Base-by-base conservation (phyloP, 64 coral and sea anemone species). In the Hydrozoanthus tunicans region DNA sequence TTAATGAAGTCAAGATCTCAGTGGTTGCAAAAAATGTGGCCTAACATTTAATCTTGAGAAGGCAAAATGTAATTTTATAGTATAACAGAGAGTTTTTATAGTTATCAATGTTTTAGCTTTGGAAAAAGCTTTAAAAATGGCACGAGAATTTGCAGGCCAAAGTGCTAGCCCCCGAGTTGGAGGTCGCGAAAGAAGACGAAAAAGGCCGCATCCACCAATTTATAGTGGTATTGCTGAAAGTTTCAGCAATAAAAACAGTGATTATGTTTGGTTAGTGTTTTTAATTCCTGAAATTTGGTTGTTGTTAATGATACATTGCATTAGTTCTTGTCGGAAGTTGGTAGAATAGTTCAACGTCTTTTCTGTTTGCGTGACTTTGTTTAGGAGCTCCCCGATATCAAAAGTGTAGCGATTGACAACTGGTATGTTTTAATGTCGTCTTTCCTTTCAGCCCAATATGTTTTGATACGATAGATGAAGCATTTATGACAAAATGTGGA, bases 401-500 rank as follows among this genome's bases (percentile, higher is more conserved):
- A 70, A 43, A 60, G 66, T 75, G 27, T 62, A 81, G 72, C 52
- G 55, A 23, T 69, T 79, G 61, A 10, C 51, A 70, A 79, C 73
- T 51, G 57, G 52, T 85, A 81, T 70, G 12, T 55, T 13, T 59
- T 91, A 73, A 58, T 85, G n/a, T 85, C 84, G 86, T 96, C 79
- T 60, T 53, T 7, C 64, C 63, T 73, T 82, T 89, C 90, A 99
- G 97, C 86, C 97, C 97, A 17, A 96, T 99, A 84, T 99, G 97
- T 82, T 99, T 99, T 79, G 97, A 99, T 67, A 99, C 90, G 54
- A 99, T 99, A 53, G 97, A 99, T 58, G 97, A 99, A 54, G 97
- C 97, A 76, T 95, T 96, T 62, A 99, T 99, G 94, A 99, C 97
- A 11, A 99, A 99, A 93, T 99, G 97, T 92, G 97, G 97, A 83